Base-by-base conservation (phyloP, 2,113 vertebrate species). In the Nerophis ophidion region DNA sequence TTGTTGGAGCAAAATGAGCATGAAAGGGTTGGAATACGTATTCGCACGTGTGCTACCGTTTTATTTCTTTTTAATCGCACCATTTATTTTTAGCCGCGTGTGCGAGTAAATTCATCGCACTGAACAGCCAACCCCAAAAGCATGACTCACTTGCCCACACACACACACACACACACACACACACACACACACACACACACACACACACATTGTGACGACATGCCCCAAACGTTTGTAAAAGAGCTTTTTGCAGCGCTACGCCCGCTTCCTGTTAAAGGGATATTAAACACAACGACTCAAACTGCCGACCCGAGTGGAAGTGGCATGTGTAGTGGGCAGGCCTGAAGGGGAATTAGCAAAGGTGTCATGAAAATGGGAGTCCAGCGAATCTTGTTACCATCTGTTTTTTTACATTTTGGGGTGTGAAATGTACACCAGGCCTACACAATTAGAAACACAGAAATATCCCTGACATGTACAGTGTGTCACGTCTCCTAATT, bases 261-360 rank as follows among this genome's bases (percentile, higher is more conserved):
- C 60, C 57, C 62, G 45, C 61, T 68, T 81, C 71, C 66, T 77
- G 58, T 45, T 49, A 12, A 67, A 80, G 70, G 40, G 72, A 81
- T 81, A 72, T 77, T 76, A 82, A 79, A 79, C 80, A 77, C 35
- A 42, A 59, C 48, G 15, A 67, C 59, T 72, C 64, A 53, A 50
- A 51, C n/a, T 65, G 68, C 72, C 74, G 65, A 53, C 70, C 68
- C 74, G 69, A 76, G 54, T 54, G 17, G 11, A 55, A 7, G 12
- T 8, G 50, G 60, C 48, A 52, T 26, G 44, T 57, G 36, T 65
- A 57, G 46, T 68, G 51, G 55, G n/a, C 8, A n/a, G 54, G 53
- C 42, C 49, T 33, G 38, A 15, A 45, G 50, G 49, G 40, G 61
- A 36, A 70, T 63, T 54, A 58, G 44, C 16, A 2, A 33, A 40